A percentile compares a stretch with the other conserved stretches of the same genome.
These are phyloP conservation scores for Pelosia muscerda DNA, from an alignment of 2,888 invertebrate genomes.

Conservation along the genomic window DNA sequence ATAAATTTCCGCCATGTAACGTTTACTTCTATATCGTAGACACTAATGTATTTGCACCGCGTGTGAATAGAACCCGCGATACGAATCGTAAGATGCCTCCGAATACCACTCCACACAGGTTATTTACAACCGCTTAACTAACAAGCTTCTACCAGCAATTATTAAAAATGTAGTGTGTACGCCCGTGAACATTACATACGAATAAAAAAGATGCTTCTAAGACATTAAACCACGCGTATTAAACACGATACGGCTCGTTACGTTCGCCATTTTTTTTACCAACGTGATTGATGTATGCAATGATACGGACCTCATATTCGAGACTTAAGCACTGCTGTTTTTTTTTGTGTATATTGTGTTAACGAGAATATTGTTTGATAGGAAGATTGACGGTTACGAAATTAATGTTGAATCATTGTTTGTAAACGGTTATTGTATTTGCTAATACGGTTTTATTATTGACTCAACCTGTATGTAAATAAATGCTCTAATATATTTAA, in stretches of 20 bases:
- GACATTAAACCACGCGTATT: conserved; percentile 47
- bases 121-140: not conserved
- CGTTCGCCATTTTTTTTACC: conserved; percentile 29
- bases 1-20: too few species aligned
- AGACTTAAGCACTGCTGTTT: conserved; percentile 25
- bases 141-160: conserved; percentile 13
- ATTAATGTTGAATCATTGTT: conserved; percentile 3
- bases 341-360: conserved; percentile 31
- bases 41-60: too few species aligned
- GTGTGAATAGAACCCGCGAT: too few species aligned
- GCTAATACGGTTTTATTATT: not conserved
- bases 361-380: conserved; percentile 49
- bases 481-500: not conserved
- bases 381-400: conserved; percentile 5
- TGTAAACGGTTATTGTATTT: not conserved
- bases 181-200: conserved; percentile 18
- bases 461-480: not conserved
- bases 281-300: conserved; percentile 46
- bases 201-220: conserved; percentile 35
- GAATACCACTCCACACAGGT: not conserved
- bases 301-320: conserved; percentile 38
- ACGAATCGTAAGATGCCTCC: not conserved
- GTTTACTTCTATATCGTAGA: too few species aligned
- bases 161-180: conserved; percentile 9
- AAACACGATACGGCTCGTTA: conserved; percentile 49